Evolutionary conservation across 1,140 invertebrate species (phyloP).

Genomic region (Cyclargus thomasi): DNA sequence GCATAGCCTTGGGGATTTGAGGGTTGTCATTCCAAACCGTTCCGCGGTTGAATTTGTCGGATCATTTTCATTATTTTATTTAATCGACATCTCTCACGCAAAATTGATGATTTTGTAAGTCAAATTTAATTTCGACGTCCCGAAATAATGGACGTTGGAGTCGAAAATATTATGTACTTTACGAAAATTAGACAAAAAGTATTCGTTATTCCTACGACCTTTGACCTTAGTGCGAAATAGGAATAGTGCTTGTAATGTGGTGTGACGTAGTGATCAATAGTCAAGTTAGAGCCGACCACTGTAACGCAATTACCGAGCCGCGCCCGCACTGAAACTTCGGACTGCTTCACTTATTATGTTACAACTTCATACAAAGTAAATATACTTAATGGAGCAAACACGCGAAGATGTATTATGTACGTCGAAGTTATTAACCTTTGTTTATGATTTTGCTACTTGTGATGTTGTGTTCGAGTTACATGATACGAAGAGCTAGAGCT

Average conservation of each 20-base stretch:
- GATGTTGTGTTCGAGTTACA: no score
- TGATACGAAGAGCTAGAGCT: background rate
- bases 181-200: no score
- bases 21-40: constrained; percentile 54
- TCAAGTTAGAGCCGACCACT: constrained; percentile 35
- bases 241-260: constrained; percentile 28
- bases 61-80: constrained; percentile 47
- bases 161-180: no score
- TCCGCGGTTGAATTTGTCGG: constrained; percentile 45
- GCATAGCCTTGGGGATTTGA: constrained; percentile 63
- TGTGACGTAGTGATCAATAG: constrained; percentile 54
- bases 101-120: constrained; percentile 16
- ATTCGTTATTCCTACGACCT: no score
- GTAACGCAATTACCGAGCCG: constrained; percentile 52
- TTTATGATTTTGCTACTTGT: background rate
- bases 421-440: constrained; percentile 5
- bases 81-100: constrained; percentile 32
- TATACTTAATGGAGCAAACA: constrained; percentile 16
- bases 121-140: background rate
- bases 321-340: constrained; percentile 28
- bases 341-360: constrained; percentile 21
- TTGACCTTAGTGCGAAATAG: constrained; percentile 3
- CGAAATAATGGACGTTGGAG: no score
- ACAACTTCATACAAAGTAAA: constrained; percentile 18
- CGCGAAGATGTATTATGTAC: constrained; percentile 8